Evolutionary conservation across 2,113 vertebrate genomes (phyloP).

Genomic region (Nothocercus julius): DNA sequence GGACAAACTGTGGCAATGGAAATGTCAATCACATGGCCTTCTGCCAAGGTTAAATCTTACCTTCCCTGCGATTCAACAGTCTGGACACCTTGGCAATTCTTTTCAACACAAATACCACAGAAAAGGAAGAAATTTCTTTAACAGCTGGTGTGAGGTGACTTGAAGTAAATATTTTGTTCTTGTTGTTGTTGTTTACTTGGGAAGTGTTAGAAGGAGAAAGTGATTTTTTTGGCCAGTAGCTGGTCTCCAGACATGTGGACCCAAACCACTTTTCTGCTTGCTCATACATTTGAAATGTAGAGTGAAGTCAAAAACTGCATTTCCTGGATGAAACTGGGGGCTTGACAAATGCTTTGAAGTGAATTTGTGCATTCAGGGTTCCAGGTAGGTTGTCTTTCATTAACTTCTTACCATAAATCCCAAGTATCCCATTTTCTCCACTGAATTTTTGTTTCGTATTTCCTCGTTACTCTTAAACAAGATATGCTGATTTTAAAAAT

Average conservation of each 20-base stretch:
- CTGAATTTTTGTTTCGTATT: neutral
- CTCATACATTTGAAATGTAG: neutral
- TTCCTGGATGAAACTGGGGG: neutral
- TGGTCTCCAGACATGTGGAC: neutral
- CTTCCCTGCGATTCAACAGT: slow-evolving; percentile 38
- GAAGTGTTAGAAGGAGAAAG: neutral
- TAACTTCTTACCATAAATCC: neutral
- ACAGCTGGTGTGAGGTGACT: slow-evolving; percentile 11
- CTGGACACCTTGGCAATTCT: slow-evolving; percentile 40
- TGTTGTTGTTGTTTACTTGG: neutral
- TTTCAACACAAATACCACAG: slow-evolving; percentile 26
- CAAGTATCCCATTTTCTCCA: neutral
- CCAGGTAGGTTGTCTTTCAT: neutral
- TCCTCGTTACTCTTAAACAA: neutral
- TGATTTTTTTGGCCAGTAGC: slow-evolving; percentile 1
- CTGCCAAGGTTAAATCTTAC: slow-evolving; percentile 71
- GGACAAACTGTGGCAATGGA: slow-evolving; percentile 64
- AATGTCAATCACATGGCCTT: slow-evolving; percentile 72
- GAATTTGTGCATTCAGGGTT: neutral
- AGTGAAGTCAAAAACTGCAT: neutral
- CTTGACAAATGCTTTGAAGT: neutral
- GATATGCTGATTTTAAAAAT: neutral
- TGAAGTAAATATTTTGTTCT: neutral
- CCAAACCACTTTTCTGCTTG: neutral
- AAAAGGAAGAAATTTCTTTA: slow-evolving; percentile 41